Evolutionary conservation across 92 coral and sea anemone species (phyloP).

Genomic region (Nematostella vectensis): DNA sequence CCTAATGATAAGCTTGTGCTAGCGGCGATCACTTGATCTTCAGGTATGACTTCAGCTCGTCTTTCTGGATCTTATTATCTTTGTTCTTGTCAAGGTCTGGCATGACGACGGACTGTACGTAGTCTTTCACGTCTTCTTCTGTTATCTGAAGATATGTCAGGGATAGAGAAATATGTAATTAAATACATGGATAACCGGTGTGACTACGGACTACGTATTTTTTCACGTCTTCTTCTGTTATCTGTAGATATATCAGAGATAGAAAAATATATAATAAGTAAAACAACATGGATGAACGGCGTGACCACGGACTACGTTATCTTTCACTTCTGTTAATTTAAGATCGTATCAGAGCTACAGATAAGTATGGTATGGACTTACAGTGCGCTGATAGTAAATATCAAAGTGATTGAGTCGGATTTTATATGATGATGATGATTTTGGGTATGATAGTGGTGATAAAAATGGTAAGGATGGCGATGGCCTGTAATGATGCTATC

Average conservation of each 20-base stretch:
- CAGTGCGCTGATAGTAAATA: no score
- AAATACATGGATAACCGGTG: no score
- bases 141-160: background rate
- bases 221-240: conserved; percentile 6
- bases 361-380: no score
- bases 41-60: conserved; percentile 19
- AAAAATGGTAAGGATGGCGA: no score
- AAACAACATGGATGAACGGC: no score
- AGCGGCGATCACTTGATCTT: no score
- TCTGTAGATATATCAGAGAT: background rate
- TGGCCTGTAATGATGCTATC: no score
- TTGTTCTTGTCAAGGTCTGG: conserved; percentile 16
- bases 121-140: conserved; percentile 4
- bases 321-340: conserved; percentile 7
- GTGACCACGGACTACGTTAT: conserved; percentile 6
- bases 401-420: no score
- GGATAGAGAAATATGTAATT: background rate
- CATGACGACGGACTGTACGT: conserved; percentile 6
- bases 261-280: background rate
- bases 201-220: conserved; percentile 7
- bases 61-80: conserved; percentile 38
- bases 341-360: no score
- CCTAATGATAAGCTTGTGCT: no score
- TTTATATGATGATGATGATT: no score
- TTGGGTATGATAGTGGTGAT: no score